Evolutionary conservation across 1,140 invertebrate genomes (phyloP), one percentile per base, ranked within the genome.

Genomic region (Pinna nobilis): DNA sequence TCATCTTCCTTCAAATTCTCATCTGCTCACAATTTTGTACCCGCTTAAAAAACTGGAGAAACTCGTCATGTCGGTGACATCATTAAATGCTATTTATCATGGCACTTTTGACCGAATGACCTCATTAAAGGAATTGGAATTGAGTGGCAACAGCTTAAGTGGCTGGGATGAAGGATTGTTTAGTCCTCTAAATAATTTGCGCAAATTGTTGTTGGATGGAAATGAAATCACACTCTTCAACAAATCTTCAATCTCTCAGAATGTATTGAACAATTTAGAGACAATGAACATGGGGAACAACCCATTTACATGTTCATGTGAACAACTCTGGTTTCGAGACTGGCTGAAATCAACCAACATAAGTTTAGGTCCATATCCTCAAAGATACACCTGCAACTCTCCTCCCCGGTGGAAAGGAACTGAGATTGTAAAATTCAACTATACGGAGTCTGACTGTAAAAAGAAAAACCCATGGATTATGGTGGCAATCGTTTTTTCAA

Each of bases 231-330:
- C 51, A n/a, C 20, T 68, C 9, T 41, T 68, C 18, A 68, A 68
- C 51, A 35, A 25, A n/a, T 41, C 65, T 23, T 68, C 72, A 23
- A 39, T 74, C 44, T 57, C 37, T 30, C 28, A 35, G 33, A 37
- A 44, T 33, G n/a, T 15, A 1, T 2, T 30, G 47, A 35, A 41
- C 57, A 25, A 18, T 6, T 50, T 74, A 2, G 41, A 50, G 49
- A 23, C 11, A 47, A 25, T 77, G 25, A 50, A 74, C 50, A 35
- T 77, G 39, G 32, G 32, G 7, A 39, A 49, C 35, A 77, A 77
- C 37, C 76, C 71, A 13, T 77, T 77, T 55, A 51, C 71, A 6
- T 74, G 76, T 59, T 30, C 65, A 32, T 77, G 76, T 57, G 66
- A 74, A 44, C 18, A 70, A 11, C 15, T 64, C 13, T 64, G 50